A percentile compares a stretch with the other conserved stretches of the same genome.
phyloP scores from a whole-genome alignment of 2,113 vertebrate genomes.

The Reinhardtius hippoglossoides region DNA sequence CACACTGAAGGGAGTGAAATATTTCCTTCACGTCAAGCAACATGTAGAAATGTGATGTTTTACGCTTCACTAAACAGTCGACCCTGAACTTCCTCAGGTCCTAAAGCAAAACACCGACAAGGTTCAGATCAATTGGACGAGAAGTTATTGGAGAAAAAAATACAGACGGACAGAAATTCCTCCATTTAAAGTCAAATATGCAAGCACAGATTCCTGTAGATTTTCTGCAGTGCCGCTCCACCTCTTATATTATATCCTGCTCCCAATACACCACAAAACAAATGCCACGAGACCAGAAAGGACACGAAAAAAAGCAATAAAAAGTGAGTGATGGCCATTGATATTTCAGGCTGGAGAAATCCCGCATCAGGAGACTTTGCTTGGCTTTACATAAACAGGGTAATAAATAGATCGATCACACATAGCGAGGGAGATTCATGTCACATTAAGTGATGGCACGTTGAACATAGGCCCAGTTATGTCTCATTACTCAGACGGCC shows the following conservation, averaged over 20 bases:
- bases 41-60: background rate
- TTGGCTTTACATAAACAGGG: constrained; percentile 81
- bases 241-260: constrained; percentile 38
- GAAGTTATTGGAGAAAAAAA: background rate
- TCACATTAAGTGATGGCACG: constrained; percentile 73
- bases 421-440: constrained; percentile 71
- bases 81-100: background rate
- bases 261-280: constrained; percentile 39
- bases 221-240: constrained; percentile 26
- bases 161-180: background rate
- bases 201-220: constrained; percentile 17
- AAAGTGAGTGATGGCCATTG: constrained; percentile 77
- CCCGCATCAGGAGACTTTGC: constrained; percentile 65
- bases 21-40: too few species aligned
- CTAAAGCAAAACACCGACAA: background rate
- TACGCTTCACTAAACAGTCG: too few species aligned
- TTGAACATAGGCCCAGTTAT: constrained; percentile 62
- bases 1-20: too few species aligned
- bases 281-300: constrained; percentile 67
- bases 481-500: constrained; percentile 73
- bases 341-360: constrained; percentile 72
- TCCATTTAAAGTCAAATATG: background rate
- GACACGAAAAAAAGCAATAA: constrained; percentile 67
- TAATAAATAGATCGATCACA: constrained; percentile 83
- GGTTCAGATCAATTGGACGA: background rate